These are phyloP conservation scores for Apolygus lucorum DNA, from an alignment of 1,140 invertebrate species.

Conservation along the genomic window DNA sequence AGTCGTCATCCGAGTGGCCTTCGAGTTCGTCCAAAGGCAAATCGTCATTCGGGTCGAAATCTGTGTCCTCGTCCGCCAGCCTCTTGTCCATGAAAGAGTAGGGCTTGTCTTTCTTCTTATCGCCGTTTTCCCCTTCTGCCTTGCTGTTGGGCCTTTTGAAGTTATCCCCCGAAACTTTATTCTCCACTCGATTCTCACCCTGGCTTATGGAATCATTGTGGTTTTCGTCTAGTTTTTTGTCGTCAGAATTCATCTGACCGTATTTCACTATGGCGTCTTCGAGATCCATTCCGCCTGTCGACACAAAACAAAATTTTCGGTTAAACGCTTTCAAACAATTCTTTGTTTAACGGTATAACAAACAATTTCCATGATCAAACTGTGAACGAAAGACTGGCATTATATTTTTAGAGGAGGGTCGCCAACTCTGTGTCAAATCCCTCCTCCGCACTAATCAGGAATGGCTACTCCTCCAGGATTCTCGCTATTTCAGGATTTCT, in stretches of 20 bases:
- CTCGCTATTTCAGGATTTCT: too few relatives aligned
- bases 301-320: background rate
- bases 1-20: background rate
- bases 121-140: background rate
- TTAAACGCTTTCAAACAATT: too few relatives aligned
- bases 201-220: too few relatives aligned
- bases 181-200: too few relatives aligned
- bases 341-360: too few relatives aligned
- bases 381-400: too few relatives aligned
- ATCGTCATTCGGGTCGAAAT: constrained; percentile 23
- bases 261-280: background rate
- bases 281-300: background rate
- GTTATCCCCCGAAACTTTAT: background rate
- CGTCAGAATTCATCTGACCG: background rate
- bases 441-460: too few relatives aligned
- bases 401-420: too few relatives aligned
- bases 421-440: too few relatives aligned
- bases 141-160: background rate
- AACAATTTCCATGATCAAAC: too few relatives aligned
- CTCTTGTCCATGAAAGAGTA: background rate
- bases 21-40: constrained; percentile 7
- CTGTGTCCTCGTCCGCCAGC: constrained; percentile 19
- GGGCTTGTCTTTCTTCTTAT: background rate
- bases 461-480: too few relatives aligned
- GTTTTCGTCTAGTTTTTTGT: too few relatives aligned